Evolutionary conservation across 2,888 invertebrate species (phyloP).

Genomic region (Lottia scabra): DNA sequence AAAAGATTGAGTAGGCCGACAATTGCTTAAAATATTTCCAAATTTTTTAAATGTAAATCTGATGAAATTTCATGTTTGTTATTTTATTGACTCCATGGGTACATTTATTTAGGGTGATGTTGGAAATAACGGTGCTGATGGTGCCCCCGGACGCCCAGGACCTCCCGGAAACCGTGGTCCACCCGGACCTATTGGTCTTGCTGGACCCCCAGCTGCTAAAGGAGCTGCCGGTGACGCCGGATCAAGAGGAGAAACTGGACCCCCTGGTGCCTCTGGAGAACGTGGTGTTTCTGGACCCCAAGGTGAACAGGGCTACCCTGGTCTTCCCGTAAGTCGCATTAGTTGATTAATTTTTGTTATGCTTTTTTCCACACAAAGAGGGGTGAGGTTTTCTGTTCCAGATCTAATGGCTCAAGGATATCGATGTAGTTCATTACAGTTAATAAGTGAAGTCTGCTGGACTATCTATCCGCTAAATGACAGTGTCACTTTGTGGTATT

Average conservation of each 20-base stretch:
- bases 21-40: too few species aligned
- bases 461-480: too few species aligned
- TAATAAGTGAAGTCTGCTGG: too few species aligned
- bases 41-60: too few species aligned
- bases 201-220: conserved; percentile 48
- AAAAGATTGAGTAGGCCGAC: too few species aligned
- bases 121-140: conserved; percentile 63
- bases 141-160: conserved; percentile 48
- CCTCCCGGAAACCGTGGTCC: conserved; percentile 56
- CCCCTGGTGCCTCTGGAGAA: conserved; percentile 44
- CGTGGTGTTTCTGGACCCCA: conserved; percentile 45
- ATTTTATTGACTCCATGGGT: not conserved
- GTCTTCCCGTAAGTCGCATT: conserved; percentile 40
- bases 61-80: too few species aligned
- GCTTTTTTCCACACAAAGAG: too few species aligned
- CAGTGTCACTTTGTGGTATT: too few species aligned
- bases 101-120: conserved; percentile 75
- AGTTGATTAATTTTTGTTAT: not conserved
- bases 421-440: too few species aligned
- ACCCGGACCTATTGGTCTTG: conserved; percentile 40
- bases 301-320: conserved; percentile 66
- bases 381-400: too few species aligned
- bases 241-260: conserved; percentile 44
- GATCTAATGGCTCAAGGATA: too few species aligned
- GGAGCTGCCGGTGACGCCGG: conserved; percentile 49